Evolutionary conservation across 2,888 invertebrate genomes (phyloP).

Genomic region (Athalia cordata): DNA sequence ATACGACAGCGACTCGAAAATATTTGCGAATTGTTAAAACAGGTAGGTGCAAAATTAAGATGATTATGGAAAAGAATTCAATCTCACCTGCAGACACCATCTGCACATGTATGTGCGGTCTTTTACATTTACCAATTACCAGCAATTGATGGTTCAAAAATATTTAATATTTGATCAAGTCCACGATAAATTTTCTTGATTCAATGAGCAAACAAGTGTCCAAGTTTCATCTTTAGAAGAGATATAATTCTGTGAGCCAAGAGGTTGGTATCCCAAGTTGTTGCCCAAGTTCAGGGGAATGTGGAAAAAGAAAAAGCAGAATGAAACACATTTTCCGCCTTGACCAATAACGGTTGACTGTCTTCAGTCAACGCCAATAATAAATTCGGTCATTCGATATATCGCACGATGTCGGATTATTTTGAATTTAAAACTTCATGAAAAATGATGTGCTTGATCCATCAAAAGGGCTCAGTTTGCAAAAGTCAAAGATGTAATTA

Average conservation of each 20-base stretch:
- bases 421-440: too few relatives aligned
- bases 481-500: too few relatives aligned
- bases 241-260: not conserved
- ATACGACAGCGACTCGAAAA: not conserved
- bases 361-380: too few relatives aligned
- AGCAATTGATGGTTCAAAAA: not conserved
- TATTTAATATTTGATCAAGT: not conserved
- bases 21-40: not conserved
- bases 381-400: too few relatives aligned
- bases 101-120: constrained; percentile 16
- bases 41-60: constrained; percentile 5
- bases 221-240: constrained; percentile 34
- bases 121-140: not conserved
- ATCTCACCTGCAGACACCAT: constrained; percentile 19
- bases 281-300: too few relatives aligned
- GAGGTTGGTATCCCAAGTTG: too few relatives aligned
- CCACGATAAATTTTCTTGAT: constrained; percentile 18
- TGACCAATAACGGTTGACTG: too few relatives aligned
- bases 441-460: too few relatives aligned
- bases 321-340: too few relatives aligned
- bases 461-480: too few relatives aligned
- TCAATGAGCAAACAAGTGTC: constrained; percentile 20
- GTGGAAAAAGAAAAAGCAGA: too few relatives aligned
- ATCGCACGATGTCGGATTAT: too few relatives aligned
- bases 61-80: not conserved